Evolutionary conservation across 2,113 vertebrate species (phyloP).

Genomic region (Pygoscelis adeliae): DNA sequence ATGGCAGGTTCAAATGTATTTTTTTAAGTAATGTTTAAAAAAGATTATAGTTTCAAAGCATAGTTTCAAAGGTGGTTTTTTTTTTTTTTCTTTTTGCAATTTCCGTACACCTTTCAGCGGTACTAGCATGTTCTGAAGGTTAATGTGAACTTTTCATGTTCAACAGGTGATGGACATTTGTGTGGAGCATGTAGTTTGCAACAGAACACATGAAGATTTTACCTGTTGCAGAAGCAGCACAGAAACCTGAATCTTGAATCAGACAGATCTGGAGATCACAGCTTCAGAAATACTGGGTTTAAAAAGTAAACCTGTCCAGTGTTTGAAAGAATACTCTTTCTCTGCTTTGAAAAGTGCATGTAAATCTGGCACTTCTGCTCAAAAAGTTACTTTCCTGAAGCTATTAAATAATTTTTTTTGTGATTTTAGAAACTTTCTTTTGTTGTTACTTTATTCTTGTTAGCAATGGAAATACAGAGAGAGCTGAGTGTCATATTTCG

Average conservation of each 20-base stretch:
- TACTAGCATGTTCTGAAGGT: background rate
- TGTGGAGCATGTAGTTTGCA: background rate
- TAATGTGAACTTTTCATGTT: background rate
- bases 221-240: background rate
- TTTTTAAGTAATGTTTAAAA: conserved; percentile 26
- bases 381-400: background rate
- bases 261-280: background rate
- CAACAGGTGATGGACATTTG: background rate
- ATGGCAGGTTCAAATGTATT: background rate
- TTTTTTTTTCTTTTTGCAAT: background rate
- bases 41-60: background rate
- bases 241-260: background rate
- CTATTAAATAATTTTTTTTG: background rate
- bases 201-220: background rate
- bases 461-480: background rate
- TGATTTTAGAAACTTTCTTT: background rate
- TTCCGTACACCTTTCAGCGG: background rate
- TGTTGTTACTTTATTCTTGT: background rate
- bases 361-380: background rate
- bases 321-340: background rate
- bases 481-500: background rate
- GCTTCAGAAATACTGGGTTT: background rate
- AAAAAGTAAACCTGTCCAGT: background rate
- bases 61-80: background rate
- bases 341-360: background rate